Conservation (phyloP, 2,113 vertebrate genomes). For the Pterophyllum scalare region DNA sequence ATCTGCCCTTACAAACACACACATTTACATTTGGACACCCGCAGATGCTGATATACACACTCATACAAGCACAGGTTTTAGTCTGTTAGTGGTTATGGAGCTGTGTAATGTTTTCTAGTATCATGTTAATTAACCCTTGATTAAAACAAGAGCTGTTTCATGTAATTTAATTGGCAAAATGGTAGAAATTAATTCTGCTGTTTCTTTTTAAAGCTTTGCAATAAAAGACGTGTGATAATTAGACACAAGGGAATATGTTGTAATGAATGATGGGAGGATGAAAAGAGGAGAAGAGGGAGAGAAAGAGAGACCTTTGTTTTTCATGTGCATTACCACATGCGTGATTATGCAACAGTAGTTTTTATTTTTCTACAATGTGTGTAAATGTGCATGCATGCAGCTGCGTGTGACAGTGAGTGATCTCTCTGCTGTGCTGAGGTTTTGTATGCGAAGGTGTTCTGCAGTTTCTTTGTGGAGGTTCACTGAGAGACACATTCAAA, state of each 20-base stretch:
- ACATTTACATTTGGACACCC: neutral
- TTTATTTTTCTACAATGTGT: neutral
- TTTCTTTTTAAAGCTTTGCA: constrained; percentile 43
- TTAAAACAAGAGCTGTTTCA: constrained; percentile 49
- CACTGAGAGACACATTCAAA: neutral
- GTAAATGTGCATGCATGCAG: neutral
- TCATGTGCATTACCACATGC: neutral
- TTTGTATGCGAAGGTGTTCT: neutral
- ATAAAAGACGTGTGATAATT: constrained; percentile 48
- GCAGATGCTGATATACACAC: neutral
- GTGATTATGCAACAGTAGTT: neutral
- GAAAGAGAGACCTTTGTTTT: constrained; percentile 2
- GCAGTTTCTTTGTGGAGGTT: neutral
- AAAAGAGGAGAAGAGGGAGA: neutral
- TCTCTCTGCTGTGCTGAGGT: constrained; percentile 1
- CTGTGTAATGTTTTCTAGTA: constrained; percentile 14
- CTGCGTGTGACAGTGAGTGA: neutral
- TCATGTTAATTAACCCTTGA: constrained; percentile 40
- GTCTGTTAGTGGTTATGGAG: neutral
- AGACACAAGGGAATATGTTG: constrained; percentile 45
- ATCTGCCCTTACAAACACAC: neutral
- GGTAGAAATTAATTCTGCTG: constrained; percentile 44
- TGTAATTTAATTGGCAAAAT: constrained; percentile 55
- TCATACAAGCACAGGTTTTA: neutral
- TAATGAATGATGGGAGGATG: neutral